These are phyloP conservation scores for Platycheirus albimanus DNA, from an alignment of 2,888 invertebrate species.

Conservation along the genomic window DNA sequence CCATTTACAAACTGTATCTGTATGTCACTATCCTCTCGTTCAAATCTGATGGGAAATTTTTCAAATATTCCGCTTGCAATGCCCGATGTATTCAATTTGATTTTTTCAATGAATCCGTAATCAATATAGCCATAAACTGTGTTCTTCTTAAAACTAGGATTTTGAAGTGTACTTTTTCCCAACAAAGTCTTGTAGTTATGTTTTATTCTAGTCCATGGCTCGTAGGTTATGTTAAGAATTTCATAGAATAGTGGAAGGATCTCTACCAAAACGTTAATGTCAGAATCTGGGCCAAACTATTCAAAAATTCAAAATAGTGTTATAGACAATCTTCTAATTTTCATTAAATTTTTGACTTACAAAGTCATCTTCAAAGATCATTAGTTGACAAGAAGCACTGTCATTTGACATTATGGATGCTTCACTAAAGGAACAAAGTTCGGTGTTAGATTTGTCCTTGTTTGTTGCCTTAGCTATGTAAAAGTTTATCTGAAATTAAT, in stretches of 20 bases:
- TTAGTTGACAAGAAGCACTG: constrained; percentile 78
- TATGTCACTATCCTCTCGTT: constrained; percentile 78
- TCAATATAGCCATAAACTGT: constrained; percentile 79
- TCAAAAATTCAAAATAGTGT: no score
- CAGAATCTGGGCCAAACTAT: constrained; percentile 78
- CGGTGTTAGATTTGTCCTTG: constrained; percentile 78
- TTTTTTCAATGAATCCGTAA: constrained; percentile 79
- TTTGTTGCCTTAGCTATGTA: constrained; percentile 80
- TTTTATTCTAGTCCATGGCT: constrained; percentile 79
- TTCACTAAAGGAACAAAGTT: constrained; percentile 80
- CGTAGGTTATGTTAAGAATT: constrained; percentile 78
- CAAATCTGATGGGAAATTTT: constrained; percentile 78
- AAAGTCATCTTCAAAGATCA: constrained; percentile 81
- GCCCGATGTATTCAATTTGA: constrained; percentile 77
- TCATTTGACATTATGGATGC: constrained; percentile 78
- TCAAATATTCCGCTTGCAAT: constrained; percentile 74
- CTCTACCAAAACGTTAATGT: constrained; percentile 80
- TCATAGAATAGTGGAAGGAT: constrained; percentile 79
- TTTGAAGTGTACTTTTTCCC: constrained; percentile 77
- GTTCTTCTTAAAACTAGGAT: constrained; percentile 77
- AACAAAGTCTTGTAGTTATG: constrained; percentile 79
- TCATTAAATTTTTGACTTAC: constrained; percentile 78
- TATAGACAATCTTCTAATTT: no score
- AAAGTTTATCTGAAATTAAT: constrained; percentile 76
- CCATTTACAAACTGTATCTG: constrained; percentile 77